phyloP scores from a whole-genome alignment of 2,113 vertebrate genomes.

The Pachycephala philippinensis region DNA sequence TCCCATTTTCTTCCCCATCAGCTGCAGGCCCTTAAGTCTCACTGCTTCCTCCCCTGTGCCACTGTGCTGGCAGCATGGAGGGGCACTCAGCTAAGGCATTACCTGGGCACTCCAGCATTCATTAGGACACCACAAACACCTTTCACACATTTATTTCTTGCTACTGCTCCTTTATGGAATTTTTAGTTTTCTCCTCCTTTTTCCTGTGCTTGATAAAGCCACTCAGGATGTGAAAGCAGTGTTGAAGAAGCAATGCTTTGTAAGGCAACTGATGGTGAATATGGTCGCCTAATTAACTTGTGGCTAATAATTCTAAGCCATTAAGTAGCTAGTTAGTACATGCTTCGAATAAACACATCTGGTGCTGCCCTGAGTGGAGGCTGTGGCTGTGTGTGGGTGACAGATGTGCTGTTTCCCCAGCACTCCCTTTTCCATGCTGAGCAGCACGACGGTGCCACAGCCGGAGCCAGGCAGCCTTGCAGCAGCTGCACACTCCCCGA shows the following conservation, averaged over 20 bases:
- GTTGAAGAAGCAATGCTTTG: conserved; percentile 8
- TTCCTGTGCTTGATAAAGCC: background rate
- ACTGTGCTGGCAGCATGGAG: background rate
- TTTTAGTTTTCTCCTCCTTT: background rate
- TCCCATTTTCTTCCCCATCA: background rate
- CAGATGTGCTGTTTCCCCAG: conserved; percentile 86
- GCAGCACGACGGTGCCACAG: conserved; percentile 61
- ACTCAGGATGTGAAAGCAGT: conserved; percentile 20
- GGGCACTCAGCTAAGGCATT: background rate
- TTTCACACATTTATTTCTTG: background rate
- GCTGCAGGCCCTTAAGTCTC: background rate
- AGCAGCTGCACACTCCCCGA: conserved; percentile 73
- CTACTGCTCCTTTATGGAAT: background rate
- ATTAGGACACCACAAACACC: rapidly evolving
- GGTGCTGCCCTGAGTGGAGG: conserved; percentile 66
- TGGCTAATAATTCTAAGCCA: conserved; percentile 82
- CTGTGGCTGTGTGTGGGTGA: conserved; percentile 73
- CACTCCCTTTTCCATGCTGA: conserved; percentile 84
- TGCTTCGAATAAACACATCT: conserved; percentile 89
- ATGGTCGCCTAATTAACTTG: conserved; percentile 86
- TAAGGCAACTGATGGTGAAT: conserved; percentile 71
- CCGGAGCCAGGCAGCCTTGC: conserved; percentile 56
- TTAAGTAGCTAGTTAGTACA: conserved; percentile 89
- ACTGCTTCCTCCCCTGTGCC: background rate
- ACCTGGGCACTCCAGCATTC: background rate